Base-by-base conservation (phyloP, 1,140 invertebrate genomes). In the Drosophila chauvacae region DNA sequence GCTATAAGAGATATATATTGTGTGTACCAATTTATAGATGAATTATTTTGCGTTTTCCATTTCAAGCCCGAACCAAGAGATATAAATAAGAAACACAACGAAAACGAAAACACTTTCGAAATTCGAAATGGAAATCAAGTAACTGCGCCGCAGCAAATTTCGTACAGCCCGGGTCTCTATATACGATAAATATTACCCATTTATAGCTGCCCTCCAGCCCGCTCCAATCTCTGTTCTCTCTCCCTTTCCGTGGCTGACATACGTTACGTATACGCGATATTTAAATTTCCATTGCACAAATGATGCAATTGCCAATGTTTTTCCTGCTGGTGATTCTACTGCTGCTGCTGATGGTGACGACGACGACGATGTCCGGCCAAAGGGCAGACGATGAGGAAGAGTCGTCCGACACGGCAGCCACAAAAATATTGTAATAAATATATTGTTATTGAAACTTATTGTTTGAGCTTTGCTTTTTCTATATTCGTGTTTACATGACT, bases 231-330 rank as follows among this genome's bases (percentile, higher is more conserved):
- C n/a, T n/a, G 33, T 23, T 53, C 23, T 37, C 26, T 71, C 44
- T 48, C 42, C 70, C 44, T 57, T 58, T 33, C 60, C 60, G 57
- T 23, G 56, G 47, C 83, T 63, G 74, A 55, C 79, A 64, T 63
- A 86, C 83, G 76, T 66, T 72, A 56, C 82, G 82, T 86, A 86
- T 86, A 78, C 80, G 80, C 80, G 78, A 86, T 87, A 87, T 80
- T 87, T 76, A 33, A 58, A 85, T 80, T 66, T 62, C 39, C 51
- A 56, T 77, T 65, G 53, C 63, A 56, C 74, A 69, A 84, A 84
- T 80, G 61, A 87, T 87, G 83, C 76, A 87, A 87, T 79, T 86
- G 41, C 64, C 68, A 47, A 53, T 75, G 74, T 26, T 61, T 23
- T 61, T 69, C 48, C 45, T 63, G 39, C 30, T 72, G 56, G 9